Base-by-base conservation (phyloP, 1,140 invertebrate genomes). In the Diachasma alloeum region DNA sequence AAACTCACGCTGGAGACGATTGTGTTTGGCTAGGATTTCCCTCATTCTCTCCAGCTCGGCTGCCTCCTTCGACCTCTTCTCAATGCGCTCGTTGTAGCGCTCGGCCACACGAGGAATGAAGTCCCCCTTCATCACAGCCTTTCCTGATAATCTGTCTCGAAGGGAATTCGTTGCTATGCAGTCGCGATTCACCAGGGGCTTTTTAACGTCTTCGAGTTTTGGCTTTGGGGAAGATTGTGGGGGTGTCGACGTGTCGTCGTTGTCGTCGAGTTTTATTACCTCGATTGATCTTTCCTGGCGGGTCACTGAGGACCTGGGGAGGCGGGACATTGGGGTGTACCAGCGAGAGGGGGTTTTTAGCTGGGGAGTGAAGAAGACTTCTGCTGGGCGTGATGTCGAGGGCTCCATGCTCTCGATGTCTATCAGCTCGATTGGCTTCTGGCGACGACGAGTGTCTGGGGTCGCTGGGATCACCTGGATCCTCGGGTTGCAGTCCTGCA, bases 21-120 rank as follows among this genome's bases (percentile, higher is more conserved):
- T 90, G 68, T 85, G 83, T 56, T 85, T 84, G 0, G 87, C 78
- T 0, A 89, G 66, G 0, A 84, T 75, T 36, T 66, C 74, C 0
- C 83, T 81, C 69, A 83, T 80, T 24, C 81, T 83, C 71, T 85
- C 83, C 13, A 87, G 71, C 63, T 88, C 83, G 56, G 87, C 83
- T 0, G 75, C 83, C 67, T 86, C 81, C 66, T 85, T 85, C 0
- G 37, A 44, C 10, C 81, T 71, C 26, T 84, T 79, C 22, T 89
- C 82, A 0, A 84, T 79, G 9, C 84, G 83, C 42, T 83, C 78
- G 17, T 87, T 83, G 36, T 88, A 88, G 0, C 79, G 81, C 37
- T 85, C 84, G 1, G 67, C 48, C 4, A 88, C 77, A 15, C 81
- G 76, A 0, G 82, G 74, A 1, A 88, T 72, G 36, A 80, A 87